phyloP scores from a whole-genome alignment of 1,140 invertebrate genomes.

The Daktulosphaira vitifoliae region DNA sequence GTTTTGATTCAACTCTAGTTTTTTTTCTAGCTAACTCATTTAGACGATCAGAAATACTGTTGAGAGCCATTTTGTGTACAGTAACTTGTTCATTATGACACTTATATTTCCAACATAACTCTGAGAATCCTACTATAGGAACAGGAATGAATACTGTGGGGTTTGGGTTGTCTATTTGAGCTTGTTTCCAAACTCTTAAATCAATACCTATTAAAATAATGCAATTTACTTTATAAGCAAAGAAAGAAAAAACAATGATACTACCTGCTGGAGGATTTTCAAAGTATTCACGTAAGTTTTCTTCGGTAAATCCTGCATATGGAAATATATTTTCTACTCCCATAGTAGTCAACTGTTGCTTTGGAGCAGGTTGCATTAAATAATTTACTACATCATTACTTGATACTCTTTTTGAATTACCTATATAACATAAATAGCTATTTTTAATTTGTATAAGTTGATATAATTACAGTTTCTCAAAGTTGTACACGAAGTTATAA shows the following conservation, averaged over 20 bases:
- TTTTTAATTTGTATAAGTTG: no score
- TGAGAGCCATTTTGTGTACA: slow-evolving; percentile 65
- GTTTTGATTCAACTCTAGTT: slow-evolving; percentile 57
- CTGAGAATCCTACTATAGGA: slow-evolving; percentile 81
- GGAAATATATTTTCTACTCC: slow-evolving; percentile 46
- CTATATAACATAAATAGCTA: slow-evolving; percentile 56
- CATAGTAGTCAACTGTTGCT: slow-evolving; percentile 58
- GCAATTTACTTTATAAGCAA: neutral
- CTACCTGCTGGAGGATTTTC: slow-evolving; percentile 73
- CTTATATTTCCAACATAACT: slow-evolving; percentile 73
- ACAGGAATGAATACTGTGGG: slow-evolving; percentile 79
- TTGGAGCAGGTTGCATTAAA: slow-evolving; percentile 57
- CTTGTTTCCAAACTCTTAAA: slow-evolving; percentile 75
- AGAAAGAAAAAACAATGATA: neutral
- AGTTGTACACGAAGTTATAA: no score
- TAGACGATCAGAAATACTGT: slow-evolving; percentile 66
- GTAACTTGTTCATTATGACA: slow-evolving; percentile 71
- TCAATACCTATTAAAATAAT: slow-evolving; percentile 55
- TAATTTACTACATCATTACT: slow-evolving; percentile 63
- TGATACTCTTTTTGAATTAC: slow-evolving; percentile 58
- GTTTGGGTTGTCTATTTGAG: slow-evolving; percentile 87
- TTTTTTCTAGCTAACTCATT: slow-evolving; percentile 63
- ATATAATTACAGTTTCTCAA: no score
- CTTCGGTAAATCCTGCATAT: slow-evolving; percentile 49
- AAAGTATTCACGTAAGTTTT: slow-evolving; percentile 78